Base-by-base conservation (phyloP, 1,140 invertebrate species). In the Ceratina australensis region DNA sequence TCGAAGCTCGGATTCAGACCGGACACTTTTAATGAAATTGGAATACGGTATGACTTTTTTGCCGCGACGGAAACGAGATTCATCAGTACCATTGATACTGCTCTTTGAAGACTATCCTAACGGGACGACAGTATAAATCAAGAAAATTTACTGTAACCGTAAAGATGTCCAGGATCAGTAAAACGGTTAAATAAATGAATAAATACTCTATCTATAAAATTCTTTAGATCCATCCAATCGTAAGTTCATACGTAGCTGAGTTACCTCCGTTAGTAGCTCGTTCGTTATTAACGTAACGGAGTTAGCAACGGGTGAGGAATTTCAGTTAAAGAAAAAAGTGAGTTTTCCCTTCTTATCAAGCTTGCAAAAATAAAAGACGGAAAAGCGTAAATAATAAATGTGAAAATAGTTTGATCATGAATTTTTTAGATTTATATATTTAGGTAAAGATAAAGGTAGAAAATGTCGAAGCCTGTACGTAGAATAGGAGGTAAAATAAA, bases 121-220 rank as follows among this genome's bases (percentile, higher is more conserved):
- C 68, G 60, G 60, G 52, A 50, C 22, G 28, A 33, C 42, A 50
- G 57, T 72, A 72, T 72, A 72, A 78, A 72, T 69, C 60, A 68
- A 72, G 63, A 56, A 72, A 78, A 72, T 78, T 78, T 78, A 78
- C 59, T 59, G 59, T 72, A 78, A 78, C n/a, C n/a, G n/a, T n/a
- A n/a, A n/a, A n/a, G n/a, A n/a, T n/a, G n/a, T n/a, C n/a, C n/a
- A n/a, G n/a, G n/a, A n/a, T n/a, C n/a, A n/a, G n/a, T n/a, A n/a
- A n/a, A n/a, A n/a, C n/a, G n/a, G n/a, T n/a, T n/a, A n/a, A n/a
- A n/a, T n/a, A n/a, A n/a, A n/a, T n/a, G n/a, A n/a, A n/a, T n/a
- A n/a, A n/a, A n/a, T n/a, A n/a, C n/a, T n/a, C n/a, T n/a, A n/a
- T n/a, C 68, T 68, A 57, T 78, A 78, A 78, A 78, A 78, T 64